Evolutionary conservation across 2,888 invertebrate genomes (phyloP), one percentile per base, ranked within the genome.

Genomic region (Autographa gamma): DNA sequence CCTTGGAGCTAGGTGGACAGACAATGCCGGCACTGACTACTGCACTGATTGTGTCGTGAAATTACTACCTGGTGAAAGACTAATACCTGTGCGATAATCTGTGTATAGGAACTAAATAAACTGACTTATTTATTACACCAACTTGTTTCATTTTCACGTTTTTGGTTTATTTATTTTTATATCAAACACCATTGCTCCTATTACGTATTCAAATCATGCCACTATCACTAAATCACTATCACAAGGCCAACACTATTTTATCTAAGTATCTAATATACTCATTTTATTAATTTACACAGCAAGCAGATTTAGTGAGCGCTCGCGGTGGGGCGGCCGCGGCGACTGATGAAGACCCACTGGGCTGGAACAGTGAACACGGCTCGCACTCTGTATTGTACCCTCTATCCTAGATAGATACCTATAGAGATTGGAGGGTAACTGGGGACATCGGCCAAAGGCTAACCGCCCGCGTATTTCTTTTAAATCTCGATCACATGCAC

Each of bases 341-440:
- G 89, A 90, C 90, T 91, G 93, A 90, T 92, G 91, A 89, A 87
- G 90, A 90, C 71, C 88, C 93, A 95, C 86, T 93, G 93, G 90
- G 85, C 79, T 92, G 95, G 95, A 95, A 94, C 94, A 94, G 73
- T 94, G 94, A 93, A 87, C 95, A 95, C 93, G 83, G 89, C 90
- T 89, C 89, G 86, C 86, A 86, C 88, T 81, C 83, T 25, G 54
- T 83, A 71, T 78, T 83, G 81, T 78, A 76, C 83, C 85, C 83
- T 83, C 74, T 83, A 80, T 83, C 73, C 82, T 85, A 83, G 83
- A 81, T 82, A 81, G 72, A 76, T 78, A 82, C 77, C 78, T 85
- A 85, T 83, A 81, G 71, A 77, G 75, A 85, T 75, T 84, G 71
- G 73, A 81, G 82, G 81, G 82, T 77, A 74, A 73, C 74, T 73